Percentiles rank a stretch among this genome's conserved stretches.
Conservation (phyloP, 2,888 invertebrate genomes). For the Corbicula japonica region DNA sequence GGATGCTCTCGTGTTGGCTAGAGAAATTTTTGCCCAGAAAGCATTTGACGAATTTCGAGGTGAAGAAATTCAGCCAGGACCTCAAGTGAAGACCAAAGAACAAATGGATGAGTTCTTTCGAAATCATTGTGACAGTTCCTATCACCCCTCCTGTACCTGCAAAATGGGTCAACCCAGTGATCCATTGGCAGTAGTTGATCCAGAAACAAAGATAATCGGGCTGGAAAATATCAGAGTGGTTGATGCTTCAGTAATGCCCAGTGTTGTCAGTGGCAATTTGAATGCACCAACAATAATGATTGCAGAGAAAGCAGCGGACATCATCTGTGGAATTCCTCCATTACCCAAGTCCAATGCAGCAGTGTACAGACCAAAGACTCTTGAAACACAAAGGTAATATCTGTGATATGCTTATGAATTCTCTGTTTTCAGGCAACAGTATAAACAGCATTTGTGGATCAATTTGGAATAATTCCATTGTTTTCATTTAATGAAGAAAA, state of each 20-base stretch:
- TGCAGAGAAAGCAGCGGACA: conserved; percentile 87
- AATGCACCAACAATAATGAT: conserved; percentile 88
- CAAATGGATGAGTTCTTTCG: conserved; percentile 86
- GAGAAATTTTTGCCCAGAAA: conserved; percentile 85
- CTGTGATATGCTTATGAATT: no score
- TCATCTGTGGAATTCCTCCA: conserved; percentile 85
- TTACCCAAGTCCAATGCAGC: conserved; percentile 83
- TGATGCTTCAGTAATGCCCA: conserved; percentile 94
- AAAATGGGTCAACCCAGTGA: conserved; percentile 89
- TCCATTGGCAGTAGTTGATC: conserved; percentile 90
- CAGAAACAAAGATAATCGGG: conserved; percentile 87
- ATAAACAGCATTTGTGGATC: no score
- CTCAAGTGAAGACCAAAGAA: conserved; percentile 79
- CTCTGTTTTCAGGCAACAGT: no score
- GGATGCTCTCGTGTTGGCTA: conserved; percentile 76
- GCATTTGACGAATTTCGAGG: conserved; percentile 84
- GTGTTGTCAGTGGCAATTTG: conserved; percentile 92
- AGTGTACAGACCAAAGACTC: conserved; percentile 79
- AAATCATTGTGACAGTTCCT: conserved; percentile 88
- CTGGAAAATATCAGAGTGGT: conserved; percentile 91
- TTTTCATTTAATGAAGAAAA: no score
- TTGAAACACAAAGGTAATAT: conserved; percentile 69
- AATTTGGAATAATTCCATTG: no score
- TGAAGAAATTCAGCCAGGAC: conserved; percentile 80
- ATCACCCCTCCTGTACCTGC: conserved; percentile 94